phyloP scores from a whole-genome alignment of 2,113 vertebrate genomes.

The Percina caprodes region DNA sequence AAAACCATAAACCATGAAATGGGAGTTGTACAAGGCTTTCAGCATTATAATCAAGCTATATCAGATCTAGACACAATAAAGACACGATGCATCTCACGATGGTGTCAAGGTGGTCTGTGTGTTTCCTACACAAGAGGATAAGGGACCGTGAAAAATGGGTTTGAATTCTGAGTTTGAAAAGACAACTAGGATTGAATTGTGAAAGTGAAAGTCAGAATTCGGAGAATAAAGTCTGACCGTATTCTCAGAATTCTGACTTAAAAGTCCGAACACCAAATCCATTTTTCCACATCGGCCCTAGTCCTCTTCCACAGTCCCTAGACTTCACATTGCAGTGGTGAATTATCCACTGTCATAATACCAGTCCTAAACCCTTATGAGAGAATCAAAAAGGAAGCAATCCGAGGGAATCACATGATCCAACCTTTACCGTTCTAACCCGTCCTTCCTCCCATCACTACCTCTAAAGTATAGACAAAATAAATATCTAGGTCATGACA shows the following conservation, averaged over 20 bases:
- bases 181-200: too few relatives aligned
- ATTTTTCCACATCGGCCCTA: too few relatives aligned
- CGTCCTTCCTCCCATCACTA: too few relatives aligned
- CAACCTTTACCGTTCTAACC: too few relatives aligned
- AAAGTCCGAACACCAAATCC: too few relatives aligned
- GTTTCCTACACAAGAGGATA: neutral
- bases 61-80: constrained; percentile 14
- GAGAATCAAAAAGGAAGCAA: constrained; percentile 3
- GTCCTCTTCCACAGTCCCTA: too few relatives aligned
- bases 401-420: neutral
- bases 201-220: too few relatives aligned
- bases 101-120: neutral
- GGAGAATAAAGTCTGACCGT: too few relatives aligned
- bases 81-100: constrained; percentile 4
- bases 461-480: neutral
- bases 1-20: constrained; percentile 15
- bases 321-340: neutral
- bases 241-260: too few relatives aligned
- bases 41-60: constrained; percentile 39
- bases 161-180: too few relatives aligned
- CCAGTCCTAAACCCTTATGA: constrained; percentile 14
- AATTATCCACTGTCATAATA: neutral
- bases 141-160: too few relatives aligned
- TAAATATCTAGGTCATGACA: neutral
- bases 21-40: constrained; percentile 42